phyloP scores from a whole-genome alignment of 2,888 invertebrate species.

The Pandemis heparana region DNA sequence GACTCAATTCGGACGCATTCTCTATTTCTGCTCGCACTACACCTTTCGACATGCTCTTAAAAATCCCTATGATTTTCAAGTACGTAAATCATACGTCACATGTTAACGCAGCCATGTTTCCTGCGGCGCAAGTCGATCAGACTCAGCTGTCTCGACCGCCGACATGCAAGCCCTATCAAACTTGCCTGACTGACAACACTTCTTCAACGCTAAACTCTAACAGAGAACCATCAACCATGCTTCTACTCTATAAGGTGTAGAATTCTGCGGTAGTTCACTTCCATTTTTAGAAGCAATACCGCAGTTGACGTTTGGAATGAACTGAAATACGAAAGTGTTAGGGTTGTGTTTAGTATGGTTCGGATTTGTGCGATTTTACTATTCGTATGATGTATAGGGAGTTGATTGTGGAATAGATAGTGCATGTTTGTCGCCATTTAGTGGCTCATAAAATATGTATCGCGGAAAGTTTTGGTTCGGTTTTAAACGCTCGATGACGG shows the following conservation, averaged over 20 bases:
- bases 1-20: background rate
- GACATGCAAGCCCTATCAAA: constrained; percentile 59
- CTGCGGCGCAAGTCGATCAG: constrained; percentile 47
- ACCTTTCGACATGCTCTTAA: background rate
- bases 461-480: constrained; percentile 33
- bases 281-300: constrained; percentile 27
- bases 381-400: constrained; percentile 27
- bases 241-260: constrained; percentile 1
- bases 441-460: constrained; percentile 41
- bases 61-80: background rate
- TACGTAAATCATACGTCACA: background rate
- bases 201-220: constrained; percentile 43
- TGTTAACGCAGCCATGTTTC: constrained; percentile 10
- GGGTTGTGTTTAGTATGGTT: constrained; percentile 1
- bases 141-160: constrained; percentile 54
- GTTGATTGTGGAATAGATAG: constrained; percentile 35
- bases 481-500: constrained; percentile 27
- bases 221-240: background rate
- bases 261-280: background rate
- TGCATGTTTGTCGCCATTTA: constrained; percentile 41
- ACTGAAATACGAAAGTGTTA: background rate
- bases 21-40: background rate
- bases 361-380: constrained; percentile 24
- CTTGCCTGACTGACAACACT: constrained; percentile 53
- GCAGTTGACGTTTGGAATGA: background rate